Conservation (phyloP, 2,797 vertebrate species). For the Helicolenus hilgendorfi region DNA sequence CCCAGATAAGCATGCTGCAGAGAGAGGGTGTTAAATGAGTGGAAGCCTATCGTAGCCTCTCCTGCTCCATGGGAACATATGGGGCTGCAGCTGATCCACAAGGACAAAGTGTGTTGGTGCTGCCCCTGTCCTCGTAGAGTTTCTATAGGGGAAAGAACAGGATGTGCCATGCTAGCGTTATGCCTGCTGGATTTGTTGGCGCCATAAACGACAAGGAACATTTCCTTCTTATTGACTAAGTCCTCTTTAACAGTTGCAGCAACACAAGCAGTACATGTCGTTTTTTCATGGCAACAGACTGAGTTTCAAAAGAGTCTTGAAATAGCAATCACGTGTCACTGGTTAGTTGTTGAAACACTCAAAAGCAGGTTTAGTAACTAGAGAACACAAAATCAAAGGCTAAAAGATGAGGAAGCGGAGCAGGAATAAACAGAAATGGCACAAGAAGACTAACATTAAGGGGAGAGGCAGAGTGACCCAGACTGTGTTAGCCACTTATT, state of each 20-base stretch:
- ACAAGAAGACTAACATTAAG: background rate
- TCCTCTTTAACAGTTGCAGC: constrained; percentile 1
- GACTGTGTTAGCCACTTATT: background rate
- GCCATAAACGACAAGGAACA: background rate
- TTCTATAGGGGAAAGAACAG: constrained; percentile 38
- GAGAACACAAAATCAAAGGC: background rate
- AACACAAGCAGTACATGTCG: background rate
- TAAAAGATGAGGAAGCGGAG: too few species aligned
- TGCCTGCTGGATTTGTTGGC: constrained; percentile 20
- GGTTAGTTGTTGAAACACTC: background rate
- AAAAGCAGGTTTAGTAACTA: background rate
- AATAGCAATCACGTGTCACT: background rate
- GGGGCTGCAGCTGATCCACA: constrained; percentile 41
- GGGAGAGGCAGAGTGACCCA: background rate
- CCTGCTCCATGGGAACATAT: constrained; percentile 63
- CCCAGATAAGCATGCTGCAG: constrained; percentile 17
- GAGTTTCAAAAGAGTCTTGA: background rate
- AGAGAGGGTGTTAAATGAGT: constrained; percentile 33
- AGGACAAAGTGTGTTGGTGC: constrained; percentile 46
- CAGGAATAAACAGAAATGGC: background rate
- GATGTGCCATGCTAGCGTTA: constrained; percentile 48
- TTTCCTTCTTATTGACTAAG: constrained; percentile 24
- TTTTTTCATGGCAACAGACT: background rate
- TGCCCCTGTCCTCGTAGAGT: constrained; percentile 31
- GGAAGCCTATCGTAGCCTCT: constrained; percentile 20